Base-by-base conservation (phyloP, 2,888 invertebrate genomes). In the Pseudococcus longispinus region DNA sequence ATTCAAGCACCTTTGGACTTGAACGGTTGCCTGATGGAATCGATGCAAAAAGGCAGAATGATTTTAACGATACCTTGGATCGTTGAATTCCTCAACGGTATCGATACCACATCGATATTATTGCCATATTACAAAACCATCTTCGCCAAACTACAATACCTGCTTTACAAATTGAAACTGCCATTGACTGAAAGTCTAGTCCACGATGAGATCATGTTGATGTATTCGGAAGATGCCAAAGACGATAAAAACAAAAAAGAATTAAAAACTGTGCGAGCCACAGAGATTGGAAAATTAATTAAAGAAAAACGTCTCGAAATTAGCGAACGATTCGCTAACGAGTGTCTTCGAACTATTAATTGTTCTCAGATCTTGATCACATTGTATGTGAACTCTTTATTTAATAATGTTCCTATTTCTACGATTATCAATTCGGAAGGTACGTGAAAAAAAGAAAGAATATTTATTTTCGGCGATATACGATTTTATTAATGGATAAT, bases 361-460 rank as follows among this genome's bases (percentile, higher is more conserved):
- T 86, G 86, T 32, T 44, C 80, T 13, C 86, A 74, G 37, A 86
- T 86, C n/a, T 46, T 86, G 55, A 86, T 86, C 32, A 86, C 86
- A 6, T 77, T 86, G 55, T 86, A 86, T 15, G 86, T 86, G 77
- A 86, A 86, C n/a, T 86, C 86, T 18, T 32, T 86, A 37, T 86
- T 86, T 51, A 77, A 77, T 32, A 80, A 77, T n/a, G 51, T 86
- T 3, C 46, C 77, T n/a, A 29, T 77, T 42, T 86, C 86, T 23
- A 32, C 84, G 44, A 80, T 86, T 32, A 80, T 86, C 11, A 86
- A 15, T 8, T 77, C 44, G 2, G 80, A 86, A 44, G 80, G 86
- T 86, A 85, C 8, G 42, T 42, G 1, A 6, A 74, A 20, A n/a
- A 51, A 51, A 70, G 11, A 20, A 13, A 13, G 13, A 46, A 46